These are phyloP conservation scores for Phaenicophaeus curvirostris DNA, from an alignment of 2,797 vertebrate species.

Conservation along the genomic window DNA sequence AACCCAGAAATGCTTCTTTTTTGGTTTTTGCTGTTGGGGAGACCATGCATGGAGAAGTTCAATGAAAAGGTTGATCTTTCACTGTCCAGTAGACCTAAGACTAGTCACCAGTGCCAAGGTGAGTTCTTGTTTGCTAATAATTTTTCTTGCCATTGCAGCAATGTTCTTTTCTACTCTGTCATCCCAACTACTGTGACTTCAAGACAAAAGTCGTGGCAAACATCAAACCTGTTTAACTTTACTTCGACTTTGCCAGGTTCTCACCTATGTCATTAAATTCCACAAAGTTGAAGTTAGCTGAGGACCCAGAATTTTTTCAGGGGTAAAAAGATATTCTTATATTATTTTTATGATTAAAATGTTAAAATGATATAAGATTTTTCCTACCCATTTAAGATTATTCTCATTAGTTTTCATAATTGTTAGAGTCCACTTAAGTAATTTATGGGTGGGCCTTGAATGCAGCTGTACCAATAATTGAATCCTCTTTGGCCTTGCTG, in stretches of 20 bases:
- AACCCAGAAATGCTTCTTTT: neutral
- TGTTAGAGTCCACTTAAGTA: conserved; percentile 35
- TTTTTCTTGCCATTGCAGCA: neutral
- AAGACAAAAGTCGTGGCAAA: neutral
- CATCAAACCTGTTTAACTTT: conserved; percentile 8
- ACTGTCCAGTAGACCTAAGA: neutral
- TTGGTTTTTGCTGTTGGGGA: neutral
- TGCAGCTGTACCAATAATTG: conserved; percentile 24
- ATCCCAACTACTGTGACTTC: neutral
- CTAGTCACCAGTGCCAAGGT: neutral
- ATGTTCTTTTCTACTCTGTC: neutral
- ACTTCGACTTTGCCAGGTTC: neutral
- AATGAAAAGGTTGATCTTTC: neutral
- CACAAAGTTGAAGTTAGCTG: neutral
- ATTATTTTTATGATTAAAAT: conserved; percentile 64
- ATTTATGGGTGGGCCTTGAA: conserved; percentile 57
- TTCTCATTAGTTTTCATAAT: conserved; percentile 64
- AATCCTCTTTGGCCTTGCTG: conserved; percentile 52
- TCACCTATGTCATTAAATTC: conserved; percentile 15
- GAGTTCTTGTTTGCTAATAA: neutral
- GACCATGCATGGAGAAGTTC: neutral
- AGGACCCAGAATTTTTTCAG: conserved; percentile 3
- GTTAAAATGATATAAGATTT: conserved; percentile 57
- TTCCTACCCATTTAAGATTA: conserved; percentile 34
- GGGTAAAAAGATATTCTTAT: conserved; percentile 5